These are phyloP conservation scores for Drosophila mimetica DNA, from an alignment of 2,888 invertebrate genomes.

Conservation along the genomic window DNA sequence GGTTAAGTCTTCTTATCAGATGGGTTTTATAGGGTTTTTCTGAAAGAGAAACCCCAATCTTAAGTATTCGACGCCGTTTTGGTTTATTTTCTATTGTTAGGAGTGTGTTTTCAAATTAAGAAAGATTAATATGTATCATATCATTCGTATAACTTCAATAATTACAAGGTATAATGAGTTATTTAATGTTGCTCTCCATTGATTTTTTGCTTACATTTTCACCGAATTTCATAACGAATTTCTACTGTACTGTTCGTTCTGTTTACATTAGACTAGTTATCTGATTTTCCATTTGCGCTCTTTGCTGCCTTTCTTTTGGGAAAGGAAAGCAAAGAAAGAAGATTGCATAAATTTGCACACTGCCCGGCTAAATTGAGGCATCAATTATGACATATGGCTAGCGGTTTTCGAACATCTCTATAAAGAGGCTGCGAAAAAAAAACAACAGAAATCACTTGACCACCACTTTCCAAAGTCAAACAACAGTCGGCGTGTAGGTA, in stretches of 20 bases:
- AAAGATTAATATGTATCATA: no score
- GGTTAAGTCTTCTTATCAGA: slow-evolving; percentile 4
- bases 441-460: slow-evolving; percentile 27
- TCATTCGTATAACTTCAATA: no score
- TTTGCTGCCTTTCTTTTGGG: slow-evolving; percentile 11
- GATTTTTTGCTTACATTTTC: no score
- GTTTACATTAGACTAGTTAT: slow-evolving; percentile 26
- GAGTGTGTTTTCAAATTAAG: neutral
- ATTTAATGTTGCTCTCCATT: no score
- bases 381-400: slow-evolving; percentile 59
- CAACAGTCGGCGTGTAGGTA: no score
- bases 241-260: slow-evolving; percentile 10
- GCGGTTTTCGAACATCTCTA: slow-evolving; percentile 12
- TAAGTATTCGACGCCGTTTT: neutral
- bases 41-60: neutral
- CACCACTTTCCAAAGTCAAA: slow-evolving; percentile 35
- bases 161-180: no score
- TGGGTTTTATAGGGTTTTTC: neutral
- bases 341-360: slow-evolving; percentile 63
- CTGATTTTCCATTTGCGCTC: slow-evolving; percentile 4
- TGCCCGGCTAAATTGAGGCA: slow-evolving; percentile 23
- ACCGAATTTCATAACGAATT: neutral
- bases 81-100: neutral
- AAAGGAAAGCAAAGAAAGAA: slow-evolving; percentile 11
- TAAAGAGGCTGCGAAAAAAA: slow-evolving; percentile 6